Evolutionary conservation across 2,113 vertebrate genomes (phyloP).

Genomic region (Pachycephala philippinensis): DNA sequence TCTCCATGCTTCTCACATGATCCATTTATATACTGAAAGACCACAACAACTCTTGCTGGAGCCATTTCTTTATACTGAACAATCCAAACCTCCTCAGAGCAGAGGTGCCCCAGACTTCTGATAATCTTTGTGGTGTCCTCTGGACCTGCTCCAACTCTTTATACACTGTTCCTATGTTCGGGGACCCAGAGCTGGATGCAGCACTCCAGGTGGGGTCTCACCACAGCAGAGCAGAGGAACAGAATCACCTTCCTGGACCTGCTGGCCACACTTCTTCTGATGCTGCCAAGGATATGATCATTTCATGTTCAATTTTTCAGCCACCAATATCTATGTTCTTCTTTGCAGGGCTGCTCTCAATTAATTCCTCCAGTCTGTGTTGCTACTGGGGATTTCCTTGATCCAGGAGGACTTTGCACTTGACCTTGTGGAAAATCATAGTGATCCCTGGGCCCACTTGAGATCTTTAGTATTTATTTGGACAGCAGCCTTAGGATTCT

Average conservation of each 20-base stretch:
- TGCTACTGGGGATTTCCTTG: not conserved
- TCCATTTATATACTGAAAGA: not conserved
- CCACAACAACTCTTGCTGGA: not conserved
- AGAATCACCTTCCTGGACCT: not conserved
- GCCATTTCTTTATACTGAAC: not conserved
- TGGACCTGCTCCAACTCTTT: not conserved
- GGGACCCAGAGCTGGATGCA: not conserved
- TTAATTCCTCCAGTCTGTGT: not conserved
- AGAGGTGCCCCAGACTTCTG: not conserved
- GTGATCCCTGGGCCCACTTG: not conserved
- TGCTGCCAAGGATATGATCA: not conserved
- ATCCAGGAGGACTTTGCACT: not conserved
- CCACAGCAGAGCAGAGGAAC: not conserved
- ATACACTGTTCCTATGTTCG: accelerated
- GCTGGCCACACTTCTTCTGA: not conserved
- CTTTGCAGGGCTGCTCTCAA: not conserved
- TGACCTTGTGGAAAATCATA: not conserved
- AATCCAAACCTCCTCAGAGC: accelerated
- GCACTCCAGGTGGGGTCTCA: not conserved
- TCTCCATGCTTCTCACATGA: accelerated
- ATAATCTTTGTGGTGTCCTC: not conserved
- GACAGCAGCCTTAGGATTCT: not conserved
- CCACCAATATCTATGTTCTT: not conserved
- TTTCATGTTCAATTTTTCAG: not conserved
- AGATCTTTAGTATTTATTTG: not conserved